These are phyloP conservation scores for Ranitomeya variabilis DNA, from an alignment of 2,113 vertebrate genomes.

Conservation along the genomic window DNA sequence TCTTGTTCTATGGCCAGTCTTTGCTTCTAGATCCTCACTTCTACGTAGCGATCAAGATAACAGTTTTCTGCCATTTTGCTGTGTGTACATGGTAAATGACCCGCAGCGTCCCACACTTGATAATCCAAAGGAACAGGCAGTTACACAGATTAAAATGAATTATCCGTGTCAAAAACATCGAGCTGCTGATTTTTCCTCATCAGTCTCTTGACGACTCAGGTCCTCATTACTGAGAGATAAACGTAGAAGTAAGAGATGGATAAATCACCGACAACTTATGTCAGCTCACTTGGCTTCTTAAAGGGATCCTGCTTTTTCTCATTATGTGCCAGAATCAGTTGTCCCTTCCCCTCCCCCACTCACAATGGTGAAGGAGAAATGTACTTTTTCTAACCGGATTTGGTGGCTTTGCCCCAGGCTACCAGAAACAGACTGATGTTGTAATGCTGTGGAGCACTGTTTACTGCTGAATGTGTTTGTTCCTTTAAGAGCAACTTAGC, in stretches of 20 bases:
- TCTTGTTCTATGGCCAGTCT: too few species aligned
- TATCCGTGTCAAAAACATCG: slow-evolving; percentile 28
- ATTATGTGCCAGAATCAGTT: not conserved
- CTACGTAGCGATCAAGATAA: not conserved
- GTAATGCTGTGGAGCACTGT: too few species aligned
- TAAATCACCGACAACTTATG: not conserved
- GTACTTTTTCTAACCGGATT: too few species aligned
- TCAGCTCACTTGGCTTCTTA: not conserved
- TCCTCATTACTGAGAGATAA: slow-evolving; percentile 20
- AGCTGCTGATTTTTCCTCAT: slow-evolving; percentile 29
- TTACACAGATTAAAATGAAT: slow-evolving; percentile 43
- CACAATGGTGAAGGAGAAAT: too few species aligned
- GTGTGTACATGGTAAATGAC: not conserved
- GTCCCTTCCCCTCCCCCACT: too few species aligned
- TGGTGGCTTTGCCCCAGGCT: too few species aligned
- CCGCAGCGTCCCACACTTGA: not conserved
- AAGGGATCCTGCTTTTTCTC: not conserved
- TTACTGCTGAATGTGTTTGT: too few species aligned
- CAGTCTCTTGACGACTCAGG: not conserved
- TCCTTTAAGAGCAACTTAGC: too few species aligned
- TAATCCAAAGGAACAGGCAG: not conserved
- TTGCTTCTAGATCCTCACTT: not conserved
- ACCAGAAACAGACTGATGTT: too few species aligned
- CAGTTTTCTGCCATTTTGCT: not conserved
- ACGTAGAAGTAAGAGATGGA: not conserved